Percentiles rank a stretch among this genome's conserved stretches.
These are phyloP conservation scores for Lapara coniferarum DNA, from an alignment of 2,888 invertebrate species.

Conservation along the genomic window DNA sequence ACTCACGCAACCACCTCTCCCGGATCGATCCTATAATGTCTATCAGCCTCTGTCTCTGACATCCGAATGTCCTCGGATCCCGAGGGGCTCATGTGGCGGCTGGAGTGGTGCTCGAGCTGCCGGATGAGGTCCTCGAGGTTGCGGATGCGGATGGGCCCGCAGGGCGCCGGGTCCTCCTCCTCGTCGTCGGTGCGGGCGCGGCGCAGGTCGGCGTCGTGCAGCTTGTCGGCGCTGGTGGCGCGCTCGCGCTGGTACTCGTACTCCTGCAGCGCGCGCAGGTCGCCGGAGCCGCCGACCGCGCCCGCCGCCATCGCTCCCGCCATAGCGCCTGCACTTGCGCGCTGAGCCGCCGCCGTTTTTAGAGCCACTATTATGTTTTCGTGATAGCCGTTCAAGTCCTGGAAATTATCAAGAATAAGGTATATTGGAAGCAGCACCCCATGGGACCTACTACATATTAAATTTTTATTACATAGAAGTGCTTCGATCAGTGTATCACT, in stretches of 20 bases:
- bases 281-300: slow-evolving; percentile 68
- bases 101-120: slow-evolving; percentile 93
- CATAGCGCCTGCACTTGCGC: slow-evolving; percentile 71
- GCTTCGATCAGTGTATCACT: too few relatives aligned
- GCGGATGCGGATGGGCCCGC: slow-evolving; percentile 93
- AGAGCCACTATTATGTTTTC: slow-evolving; percentile 96
- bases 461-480: too few relatives aligned
- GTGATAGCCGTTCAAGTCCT: slow-evolving; percentile 95
- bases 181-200: slow-evolving; percentile 81
- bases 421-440: too few relatives aligned
- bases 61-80: slow-evolving; percentile 95
- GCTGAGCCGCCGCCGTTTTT: slow-evolving; percentile 90
- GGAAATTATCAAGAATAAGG: slow-evolving; percentile 66
- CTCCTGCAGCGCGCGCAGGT: slow-evolving; percentile 77
- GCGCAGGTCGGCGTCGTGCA: slow-evolving; percentile 88
- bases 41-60: slow-evolving; percentile 95
- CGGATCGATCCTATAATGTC: slow-evolving; percentile 92
- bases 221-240: slow-evolving; percentile 88
- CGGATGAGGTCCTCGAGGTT: slow-evolving; percentile 95
- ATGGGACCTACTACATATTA: too few relatives aligned
- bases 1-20: slow-evolving; percentile 76
- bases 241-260: slow-evolving; percentile 85
- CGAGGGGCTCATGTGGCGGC: slow-evolving; percentile 94
- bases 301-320: slow-evolving; percentile 84
- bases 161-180: slow-evolving; percentile 90